Base-by-base conservation (phyloP, 1,140 invertebrate genomes). In the Penaeus japonicus region DNA sequence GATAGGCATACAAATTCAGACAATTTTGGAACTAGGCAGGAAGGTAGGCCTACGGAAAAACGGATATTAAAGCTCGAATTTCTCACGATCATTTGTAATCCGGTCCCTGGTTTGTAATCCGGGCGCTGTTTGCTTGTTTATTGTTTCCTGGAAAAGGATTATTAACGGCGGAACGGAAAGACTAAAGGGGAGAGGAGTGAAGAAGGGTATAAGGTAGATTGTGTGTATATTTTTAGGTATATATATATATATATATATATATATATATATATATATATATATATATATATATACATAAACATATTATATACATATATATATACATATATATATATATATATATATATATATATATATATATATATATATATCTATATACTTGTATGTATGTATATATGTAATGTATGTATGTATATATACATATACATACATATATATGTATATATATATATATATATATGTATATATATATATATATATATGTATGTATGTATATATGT, bases 221-320 rank as follows among this genome's bases (percentile, higher is more conserved):
- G n/a, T 77, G 73, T 77, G n/a, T 77, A 32, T 15, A 18, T 77
- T n/a, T 77, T 18, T 77, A 32, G n/a, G 4, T 77, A 32, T 77
- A 18, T 77, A 32, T 77, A 18, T 77, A 32, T 77, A 24, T 83
- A 30, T 59, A 15, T 5, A n/a, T 57, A 3, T 57, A 27, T 55
- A 12, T 22, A 3, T 2, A 27, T 10, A 30, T 59, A 24, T 77
- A 39, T 77, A 47, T 35, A 39, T 80, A 47, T 32, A 80, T 39
- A 47, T 53, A 80, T 80, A 80, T 80, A 47, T 80, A 54, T 80
- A 80, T 80, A 39, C 54, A 79, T 39, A 35, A 39, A 79, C 54
- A 47, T 80, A 80, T 80, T 81, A 54, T 81, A 54, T 81, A 54
- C 57, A 54, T 81, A 81, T 81, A 54, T 81, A 81, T 81, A 54